phyloP scores from a whole-genome alignment of 1,140 invertebrate genomes.

The Drosophila dunni region DNA sequence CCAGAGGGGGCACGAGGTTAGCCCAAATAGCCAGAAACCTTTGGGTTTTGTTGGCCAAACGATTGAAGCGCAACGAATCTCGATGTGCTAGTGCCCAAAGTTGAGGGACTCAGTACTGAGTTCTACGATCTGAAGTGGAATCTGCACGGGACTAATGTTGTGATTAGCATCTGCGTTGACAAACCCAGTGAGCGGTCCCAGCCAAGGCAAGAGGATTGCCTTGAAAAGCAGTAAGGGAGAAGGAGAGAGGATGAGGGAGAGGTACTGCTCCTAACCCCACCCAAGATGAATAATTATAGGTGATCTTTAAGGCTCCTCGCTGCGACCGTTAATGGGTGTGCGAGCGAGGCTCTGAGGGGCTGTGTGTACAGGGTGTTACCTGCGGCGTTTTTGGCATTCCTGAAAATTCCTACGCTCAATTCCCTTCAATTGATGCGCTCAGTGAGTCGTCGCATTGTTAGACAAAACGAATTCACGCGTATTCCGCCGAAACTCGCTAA shows the following conservation, averaged over 20 bases:
- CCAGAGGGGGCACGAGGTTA: conserved; percentile 59
- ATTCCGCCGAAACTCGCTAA: conserved; percentile 84
- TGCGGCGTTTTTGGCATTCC: conserved; percentile 75
- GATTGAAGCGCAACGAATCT: conserved; percentile 53
- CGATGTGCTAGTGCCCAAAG: background rate
- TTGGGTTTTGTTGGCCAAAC: conserved; percentile 45
- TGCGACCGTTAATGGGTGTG: conserved; percentile 79
- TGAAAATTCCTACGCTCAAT: conserved; percentile 53
- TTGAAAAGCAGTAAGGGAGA: background rate
- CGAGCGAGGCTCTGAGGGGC: background rate
- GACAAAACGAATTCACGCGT: conserved; percentile 81
- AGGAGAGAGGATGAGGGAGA: background rate
- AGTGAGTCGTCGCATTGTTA: conserved; percentile 75
- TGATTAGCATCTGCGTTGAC: conserved; percentile 85
- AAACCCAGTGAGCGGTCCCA: conserved; percentile 75
- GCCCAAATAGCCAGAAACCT: conserved; percentile 59
- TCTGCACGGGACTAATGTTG: conserved; percentile 77
- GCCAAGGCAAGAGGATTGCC: conserved; percentile 54
- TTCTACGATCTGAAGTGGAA: conserved; percentile 64
- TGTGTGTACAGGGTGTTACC: conserved; percentile 47
- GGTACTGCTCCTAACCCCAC: conserved; percentile 58
- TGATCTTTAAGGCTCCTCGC: conserved; percentile 84
- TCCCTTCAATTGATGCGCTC: conserved; percentile 79
- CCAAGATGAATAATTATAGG: conserved; percentile 84
- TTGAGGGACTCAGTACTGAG: background rate